These are phyloP conservation scores for Quadroppia sp. DNA, from an alignment of 2,888 invertebrate species.

Conservation along the genomic window DNA sequence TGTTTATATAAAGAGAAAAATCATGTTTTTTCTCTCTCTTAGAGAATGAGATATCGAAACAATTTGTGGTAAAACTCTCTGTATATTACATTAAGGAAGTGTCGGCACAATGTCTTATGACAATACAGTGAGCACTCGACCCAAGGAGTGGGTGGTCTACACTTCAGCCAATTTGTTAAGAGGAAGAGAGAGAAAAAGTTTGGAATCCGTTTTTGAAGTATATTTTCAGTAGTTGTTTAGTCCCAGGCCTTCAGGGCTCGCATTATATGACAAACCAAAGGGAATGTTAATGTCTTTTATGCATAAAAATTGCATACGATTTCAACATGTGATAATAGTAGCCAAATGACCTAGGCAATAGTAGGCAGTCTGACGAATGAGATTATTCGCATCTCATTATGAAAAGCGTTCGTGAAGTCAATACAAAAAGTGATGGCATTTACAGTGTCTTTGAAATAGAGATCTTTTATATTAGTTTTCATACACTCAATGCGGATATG, in stretches of 20 bases:
- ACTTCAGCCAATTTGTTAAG: constrained; percentile 1
- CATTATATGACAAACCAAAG: not conserved
- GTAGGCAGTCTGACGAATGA: too few species aligned
- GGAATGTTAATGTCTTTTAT: not conserved
- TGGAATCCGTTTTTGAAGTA: not conserved
- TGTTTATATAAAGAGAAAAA: constrained; percentile 15
- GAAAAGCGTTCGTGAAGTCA: too few species aligned
- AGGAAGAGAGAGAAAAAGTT: not conserved
- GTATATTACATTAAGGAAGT: constrained; percentile 3
- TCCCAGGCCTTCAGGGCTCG: not conserved
- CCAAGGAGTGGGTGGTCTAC: not conserved
- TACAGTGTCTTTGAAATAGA: too few species aligned
- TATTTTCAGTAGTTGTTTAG: not conserved
- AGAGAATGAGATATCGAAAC: not conserved
- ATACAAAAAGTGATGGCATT: too few species aligned
- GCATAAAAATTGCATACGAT: not conserved
- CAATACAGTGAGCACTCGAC: not conserved
- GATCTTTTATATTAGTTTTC: too few species aligned
- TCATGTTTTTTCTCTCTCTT: not conserved
- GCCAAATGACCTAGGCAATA: too few species aligned
- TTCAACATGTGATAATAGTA: too few species aligned
- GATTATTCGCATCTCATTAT: too few species aligned
- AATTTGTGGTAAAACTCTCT: constrained; percentile 2
- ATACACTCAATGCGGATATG: too few species aligned
- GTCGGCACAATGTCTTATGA: not conserved